Evolutionary conservation across 2,888 invertebrate species (phyloP).

Genomic region (Eupithecia centaureata): DNA sequence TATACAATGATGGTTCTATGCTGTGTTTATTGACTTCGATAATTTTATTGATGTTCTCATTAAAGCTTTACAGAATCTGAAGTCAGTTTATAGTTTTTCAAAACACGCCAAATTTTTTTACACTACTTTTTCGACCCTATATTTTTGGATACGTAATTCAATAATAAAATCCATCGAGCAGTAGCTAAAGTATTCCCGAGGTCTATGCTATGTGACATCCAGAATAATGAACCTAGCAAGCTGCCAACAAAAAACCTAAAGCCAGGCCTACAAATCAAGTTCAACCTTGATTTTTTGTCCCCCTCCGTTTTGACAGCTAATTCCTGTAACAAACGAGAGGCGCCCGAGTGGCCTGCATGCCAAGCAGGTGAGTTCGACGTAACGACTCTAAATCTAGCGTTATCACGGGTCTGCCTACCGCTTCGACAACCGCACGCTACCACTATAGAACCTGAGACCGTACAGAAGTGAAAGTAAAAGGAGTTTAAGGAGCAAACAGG

Average conservation of each 20-base stretch:
- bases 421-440: constrained; percentile 3
- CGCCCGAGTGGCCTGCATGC: constrained; percentile 27
- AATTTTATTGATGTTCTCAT: no score
- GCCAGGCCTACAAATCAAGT: background rate
- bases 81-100: no score
- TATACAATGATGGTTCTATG: no score
- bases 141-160: no score
- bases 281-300: background rate
- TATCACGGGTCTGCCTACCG: constrained; percentile 29
- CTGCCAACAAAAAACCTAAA: background rate
- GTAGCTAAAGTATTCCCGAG: background rate
- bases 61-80: no score
- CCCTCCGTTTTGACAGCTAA: constrained; percentile 19
- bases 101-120: no score
- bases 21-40: no score
- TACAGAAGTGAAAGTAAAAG: background rate
- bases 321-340: constrained; percentile 30
- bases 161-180: background rate
- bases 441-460: background rate
- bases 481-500: no score
- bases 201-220: background rate
- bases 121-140: no score
- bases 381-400: constrained; percentile 36
- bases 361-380: constrained; percentile 35
- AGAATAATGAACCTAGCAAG: background rate